These are phyloP conservation scores for Argyresthia goedartella DNA, from an alignment of 2,888 invertebrate species.

Conservation along the genomic window DNA sequence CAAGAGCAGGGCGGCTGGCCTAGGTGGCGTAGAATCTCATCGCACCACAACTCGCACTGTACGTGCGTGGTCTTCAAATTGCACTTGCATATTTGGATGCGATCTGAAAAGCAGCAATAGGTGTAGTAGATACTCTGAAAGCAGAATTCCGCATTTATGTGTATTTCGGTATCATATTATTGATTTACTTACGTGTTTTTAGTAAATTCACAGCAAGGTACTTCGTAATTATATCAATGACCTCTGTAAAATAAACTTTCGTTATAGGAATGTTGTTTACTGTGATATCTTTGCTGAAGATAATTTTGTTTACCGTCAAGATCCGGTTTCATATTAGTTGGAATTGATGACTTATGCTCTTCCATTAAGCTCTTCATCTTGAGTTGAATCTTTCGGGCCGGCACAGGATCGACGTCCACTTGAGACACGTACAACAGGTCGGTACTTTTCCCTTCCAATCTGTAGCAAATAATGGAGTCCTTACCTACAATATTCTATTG, in stretches of 20 bases:
- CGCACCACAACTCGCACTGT: constrained; percentile 58
- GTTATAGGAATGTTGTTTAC: not conserved
- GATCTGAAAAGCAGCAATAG: constrained; percentile 20
- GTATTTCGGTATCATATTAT: too few species aligned
- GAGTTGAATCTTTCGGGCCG: constrained; percentile 46
- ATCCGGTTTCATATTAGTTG: too few species aligned
- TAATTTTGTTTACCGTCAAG: too few species aligned
- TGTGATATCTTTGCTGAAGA: not conserved
- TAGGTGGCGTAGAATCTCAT: constrained; percentile 46
- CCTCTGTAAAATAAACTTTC: constrained; percentile 30
- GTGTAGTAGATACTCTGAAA: too few species aligned
- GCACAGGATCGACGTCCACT: constrained; percentile 37
- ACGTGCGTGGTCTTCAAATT: constrained; percentile 50
- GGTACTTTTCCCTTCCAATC: constrained; percentile 38
- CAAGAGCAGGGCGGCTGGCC: constrained; percentile 42
- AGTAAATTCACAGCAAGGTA: constrained; percentile 45
- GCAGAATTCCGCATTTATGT: too few species aligned
- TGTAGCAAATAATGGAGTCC: constrained; percentile 13
- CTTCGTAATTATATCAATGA: constrained; percentile 41
- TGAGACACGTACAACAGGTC: constrained; percentile 32
- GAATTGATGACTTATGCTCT: not conserved
- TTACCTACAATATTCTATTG: too few species aligned
- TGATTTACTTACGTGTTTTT: constrained; percentile 35
- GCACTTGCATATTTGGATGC: constrained; percentile 52
- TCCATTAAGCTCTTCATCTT: constrained; percentile 39